Evolutionary conservation across 2,113 vertebrate genomes (phyloP).

Genomic region (Notothenia coriiceps): DNA sequence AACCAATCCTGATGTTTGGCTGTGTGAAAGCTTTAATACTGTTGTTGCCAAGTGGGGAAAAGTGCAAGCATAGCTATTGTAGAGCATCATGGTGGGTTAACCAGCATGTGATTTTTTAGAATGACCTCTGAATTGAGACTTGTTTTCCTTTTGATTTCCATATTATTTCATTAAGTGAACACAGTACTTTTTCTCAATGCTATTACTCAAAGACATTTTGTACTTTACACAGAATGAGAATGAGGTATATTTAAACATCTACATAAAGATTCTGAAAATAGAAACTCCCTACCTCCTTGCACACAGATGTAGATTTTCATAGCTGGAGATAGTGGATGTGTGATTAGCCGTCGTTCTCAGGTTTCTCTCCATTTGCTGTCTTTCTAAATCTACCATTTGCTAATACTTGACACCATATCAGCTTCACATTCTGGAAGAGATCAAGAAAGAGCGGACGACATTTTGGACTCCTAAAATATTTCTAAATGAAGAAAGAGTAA

Average conservation of each 20-base stretch:
- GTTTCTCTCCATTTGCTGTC: constrained; percentile 70
- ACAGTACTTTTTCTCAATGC: background rate
- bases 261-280: constrained; percentile 18
- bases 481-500: background rate
- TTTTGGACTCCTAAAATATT: constrained; percentile 1
- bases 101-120: constrained; percentile 47
- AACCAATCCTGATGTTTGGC: background rate
- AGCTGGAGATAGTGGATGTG: constrained; percentile 30
- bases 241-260: background rate
- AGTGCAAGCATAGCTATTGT: constrained; percentile 42
- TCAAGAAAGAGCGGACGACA: constrained; percentile 29
- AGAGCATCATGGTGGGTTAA: constrained; percentile 23
- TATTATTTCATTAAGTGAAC: background rate
- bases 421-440: constrained; percentile 55
- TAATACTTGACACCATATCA: constrained; percentile 72
- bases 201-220: background rate
- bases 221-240: background rate
- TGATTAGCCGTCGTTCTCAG: constrained; percentile 67
- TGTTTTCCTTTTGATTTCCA: constrained; percentile 5
- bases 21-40: background rate
- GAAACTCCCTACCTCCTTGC: constrained; percentile 7
- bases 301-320: constrained; percentile 33
- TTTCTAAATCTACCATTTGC: constrained; percentile 75
- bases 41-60: constrained; percentile 49
- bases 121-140: constrained; percentile 18